These are phyloP conservation scores for Creontiades dilutus DNA, from an alignment of 2,888 invertebrate species.

Conservation along the genomic window DNA sequence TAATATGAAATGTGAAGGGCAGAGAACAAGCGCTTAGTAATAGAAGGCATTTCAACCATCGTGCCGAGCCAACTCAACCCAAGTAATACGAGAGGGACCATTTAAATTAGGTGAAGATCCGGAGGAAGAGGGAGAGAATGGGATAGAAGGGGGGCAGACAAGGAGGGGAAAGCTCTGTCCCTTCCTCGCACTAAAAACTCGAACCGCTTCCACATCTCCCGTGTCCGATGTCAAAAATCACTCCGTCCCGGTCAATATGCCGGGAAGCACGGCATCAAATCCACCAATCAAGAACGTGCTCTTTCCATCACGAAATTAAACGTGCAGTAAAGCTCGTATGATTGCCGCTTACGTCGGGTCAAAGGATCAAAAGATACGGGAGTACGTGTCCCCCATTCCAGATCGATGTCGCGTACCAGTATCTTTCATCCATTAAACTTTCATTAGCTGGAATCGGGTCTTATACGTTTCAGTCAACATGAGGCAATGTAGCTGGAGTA, in stretches of 20 bases:
- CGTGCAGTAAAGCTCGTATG: neutral
- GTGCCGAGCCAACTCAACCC: slow-evolving; percentile 3
- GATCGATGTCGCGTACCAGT: neutral
- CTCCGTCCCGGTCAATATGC: neutral
- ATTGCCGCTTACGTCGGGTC: neutral
- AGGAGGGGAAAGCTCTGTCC: neutral
- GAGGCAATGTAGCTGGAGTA: too few relatives aligned
- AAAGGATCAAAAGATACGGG: neutral
- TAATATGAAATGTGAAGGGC: slow-evolving; percentile 42
- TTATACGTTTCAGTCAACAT: too few relatives aligned
- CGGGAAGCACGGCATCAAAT: neutral
- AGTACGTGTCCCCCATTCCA: too few relatives aligned
- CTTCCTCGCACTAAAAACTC: neutral
- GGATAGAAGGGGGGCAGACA: neutral
- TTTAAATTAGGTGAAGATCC: slow-evolving; percentile 15
- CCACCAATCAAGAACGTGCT: neutral
- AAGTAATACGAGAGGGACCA: slow-evolving; percentile 36
- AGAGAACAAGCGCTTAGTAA: slow-evolving; percentile 36
- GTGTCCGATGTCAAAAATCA: neutral
- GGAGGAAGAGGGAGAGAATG: neutral
- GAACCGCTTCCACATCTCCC: neutral
- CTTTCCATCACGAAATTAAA: slow-evolving; percentile 12
- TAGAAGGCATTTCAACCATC: slow-evolving; percentile 42
- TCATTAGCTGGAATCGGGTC: neutral
- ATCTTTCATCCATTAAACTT: neutral